These are phyloP conservation scores for Centropus unirufus DNA, from an alignment of 2,113 vertebrate species.

Conservation along the genomic window DNA sequence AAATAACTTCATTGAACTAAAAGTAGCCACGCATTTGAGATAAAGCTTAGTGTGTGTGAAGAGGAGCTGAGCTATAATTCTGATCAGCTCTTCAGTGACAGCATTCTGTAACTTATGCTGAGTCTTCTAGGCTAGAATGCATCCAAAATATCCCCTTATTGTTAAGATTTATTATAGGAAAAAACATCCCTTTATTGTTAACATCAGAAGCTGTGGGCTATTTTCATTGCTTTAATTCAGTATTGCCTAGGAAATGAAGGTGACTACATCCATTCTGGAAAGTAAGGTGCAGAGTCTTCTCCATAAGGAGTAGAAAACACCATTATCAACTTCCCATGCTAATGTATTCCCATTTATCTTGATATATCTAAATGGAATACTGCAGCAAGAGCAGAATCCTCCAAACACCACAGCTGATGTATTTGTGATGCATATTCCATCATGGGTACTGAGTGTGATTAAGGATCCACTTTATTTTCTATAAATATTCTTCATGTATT, in stretches of 20 bases:
- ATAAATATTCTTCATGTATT: background rate
- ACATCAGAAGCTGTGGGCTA: background rate
- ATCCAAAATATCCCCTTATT: background rate
- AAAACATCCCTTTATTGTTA: background rate
- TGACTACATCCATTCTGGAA: background rate
- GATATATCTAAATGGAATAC: background rate
- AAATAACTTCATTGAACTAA: background rate
- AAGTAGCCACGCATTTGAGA: background rate
- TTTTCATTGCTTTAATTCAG: background rate
- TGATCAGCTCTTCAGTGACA: background rate
- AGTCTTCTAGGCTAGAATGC: background rate
- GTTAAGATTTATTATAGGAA: background rate
- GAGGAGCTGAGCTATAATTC: background rate
- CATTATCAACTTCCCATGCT: background rate
- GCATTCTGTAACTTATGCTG: background rate
- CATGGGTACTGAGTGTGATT: background rate
- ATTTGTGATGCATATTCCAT: background rate
- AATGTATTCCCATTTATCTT: constrained; percentile 5
- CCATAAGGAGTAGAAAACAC: background rate
- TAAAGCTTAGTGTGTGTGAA: background rate
- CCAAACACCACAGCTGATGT: background rate
- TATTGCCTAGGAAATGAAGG: background rate
- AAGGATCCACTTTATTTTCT: background rate
- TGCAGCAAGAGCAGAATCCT: background rate
- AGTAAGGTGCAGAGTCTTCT: background rate